Evolutionary conservation across 2,797 vertebrate genomes (phyloP), one percentile per base, ranked within the genome.

Genomic region (Nasua narica): DNA sequence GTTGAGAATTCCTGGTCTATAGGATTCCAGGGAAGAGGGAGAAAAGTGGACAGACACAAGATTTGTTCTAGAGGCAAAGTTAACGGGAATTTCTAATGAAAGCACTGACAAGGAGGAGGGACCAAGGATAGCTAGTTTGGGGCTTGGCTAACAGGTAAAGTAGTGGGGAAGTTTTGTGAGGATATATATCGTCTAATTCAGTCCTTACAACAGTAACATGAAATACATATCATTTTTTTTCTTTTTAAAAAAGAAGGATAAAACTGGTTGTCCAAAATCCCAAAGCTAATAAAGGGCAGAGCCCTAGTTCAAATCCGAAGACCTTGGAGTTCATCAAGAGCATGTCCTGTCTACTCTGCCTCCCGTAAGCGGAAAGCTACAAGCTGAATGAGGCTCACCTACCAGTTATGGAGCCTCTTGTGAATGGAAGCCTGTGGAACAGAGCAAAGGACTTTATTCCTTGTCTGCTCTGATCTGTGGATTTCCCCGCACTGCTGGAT

Each of bases 401-500:
- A 29, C 7, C 83, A 60, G 83, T 50, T 48, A 60, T 2, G 10
- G 52, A 43, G 12, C 8, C 40, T 56, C 40, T 43, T 69, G 16
- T 86, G 65, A 70, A 60, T 15, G 7, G 50, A 91, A 29, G 3
- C 23, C n/a, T 19, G 16, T 14, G 8, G 65, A 87, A 82, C 10
- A 87, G 14, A 82, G 27, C 35, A 67, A 69, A 77, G 15, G 0
- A 23, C 18, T 72, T 87, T 29, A 40, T 78, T 37, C 15, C n/a
- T 72, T 13, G 0, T 79, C 58, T 74, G 2, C n/a, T 78, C 43
- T 84, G 40, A 91, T 87, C 29, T 74, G 70, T 35, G 56, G 25
- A 77, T 67, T 94, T 95, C 52, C 50, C n/a, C 72, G 27, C n/a
- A 90, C 46, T 91, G 15, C 54, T 94, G 37, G 29, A 90, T 87